Conservation (phyloP, 35 echinoderm and acorn worm species). For the Lytechinus pictus region DNA sequence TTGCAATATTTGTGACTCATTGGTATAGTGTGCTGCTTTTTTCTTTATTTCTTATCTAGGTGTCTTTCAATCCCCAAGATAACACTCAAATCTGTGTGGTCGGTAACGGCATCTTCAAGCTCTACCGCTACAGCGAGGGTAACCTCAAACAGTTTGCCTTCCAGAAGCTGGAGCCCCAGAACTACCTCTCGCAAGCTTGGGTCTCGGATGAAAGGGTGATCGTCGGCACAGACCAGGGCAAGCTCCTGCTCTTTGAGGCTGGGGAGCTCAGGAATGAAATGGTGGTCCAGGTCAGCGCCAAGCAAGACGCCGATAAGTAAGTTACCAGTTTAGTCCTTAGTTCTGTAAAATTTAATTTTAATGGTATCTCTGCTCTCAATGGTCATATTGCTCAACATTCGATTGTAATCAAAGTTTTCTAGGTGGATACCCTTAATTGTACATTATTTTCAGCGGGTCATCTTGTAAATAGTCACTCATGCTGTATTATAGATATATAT, state of each 20-base stretch:
- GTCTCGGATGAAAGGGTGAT: slow-evolving; percentile 98
- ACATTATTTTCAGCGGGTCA: too few species aligned
- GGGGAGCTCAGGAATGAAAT: slow-evolving; percentile 95
- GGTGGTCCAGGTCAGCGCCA: slow-evolving; percentile 57
- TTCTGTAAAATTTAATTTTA: too few species aligned
- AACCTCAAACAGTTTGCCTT: slow-evolving; percentile 99
- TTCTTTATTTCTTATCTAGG: slow-evolving; percentile 60
- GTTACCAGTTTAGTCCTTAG: slow-evolving; percentile 1
- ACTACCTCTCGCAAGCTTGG: slow-evolving; percentile 95
- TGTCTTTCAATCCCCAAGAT: slow-evolving; percentile 99
- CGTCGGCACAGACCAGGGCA: slow-evolving; percentile 89
- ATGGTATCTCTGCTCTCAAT: too few species aligned
- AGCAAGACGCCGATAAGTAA: slow-evolving; percentile 76
- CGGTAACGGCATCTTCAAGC: slow-evolving; percentile 95
- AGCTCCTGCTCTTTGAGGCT: slow-evolving; percentile 93
- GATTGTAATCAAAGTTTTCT: too few species aligned
- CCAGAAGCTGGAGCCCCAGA: slow-evolving; percentile 98
- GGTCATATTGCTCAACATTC: too few species aligned
- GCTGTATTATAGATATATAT: too few species aligned
- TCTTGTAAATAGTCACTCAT: too few species aligned
- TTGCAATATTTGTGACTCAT: too few species aligned
- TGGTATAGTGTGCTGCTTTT: not conserved
- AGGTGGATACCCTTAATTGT: too few species aligned
- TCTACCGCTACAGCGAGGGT: slow-evolving; percentile 99
- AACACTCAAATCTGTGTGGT: slow-evolving; percentile 98